Conservation (phyloP, 2,113 vertebrate genomes). For the Osmerus eperlanus region DNA sequence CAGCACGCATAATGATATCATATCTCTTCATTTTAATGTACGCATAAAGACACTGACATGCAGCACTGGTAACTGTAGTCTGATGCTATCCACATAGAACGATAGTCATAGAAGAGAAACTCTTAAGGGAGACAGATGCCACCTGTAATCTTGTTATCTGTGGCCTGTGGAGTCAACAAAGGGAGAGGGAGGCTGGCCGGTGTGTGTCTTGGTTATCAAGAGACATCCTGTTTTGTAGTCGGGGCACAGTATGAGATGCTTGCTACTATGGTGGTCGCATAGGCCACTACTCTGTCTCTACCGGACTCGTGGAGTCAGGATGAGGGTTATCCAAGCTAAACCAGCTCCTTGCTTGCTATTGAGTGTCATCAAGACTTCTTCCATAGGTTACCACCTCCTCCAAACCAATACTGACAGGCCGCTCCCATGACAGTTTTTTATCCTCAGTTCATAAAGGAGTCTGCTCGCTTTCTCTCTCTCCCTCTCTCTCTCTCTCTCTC, state of each 20-base stretch:
- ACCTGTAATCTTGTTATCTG: constrained; percentile 43
- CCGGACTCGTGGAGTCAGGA: too few species aligned
- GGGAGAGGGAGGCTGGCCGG: constrained; percentile 27
- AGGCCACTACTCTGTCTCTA: too few species aligned
- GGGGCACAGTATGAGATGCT: constrained; percentile 24
- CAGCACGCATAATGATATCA: constrained; percentile 29
- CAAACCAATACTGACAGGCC: too few species aligned
- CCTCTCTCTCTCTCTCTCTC: constrained; percentile 1
- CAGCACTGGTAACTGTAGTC: constrained; percentile 25
- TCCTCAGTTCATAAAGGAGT: too few species aligned
- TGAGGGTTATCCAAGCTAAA: too few species aligned
- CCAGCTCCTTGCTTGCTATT: too few species aligned
- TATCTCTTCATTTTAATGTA: constrained; percentile 38
- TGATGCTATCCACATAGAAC: constrained; percentile 16
- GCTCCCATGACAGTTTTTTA: too few species aligned
- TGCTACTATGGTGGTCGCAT: too few species aligned
- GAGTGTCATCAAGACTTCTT: too few species aligned
- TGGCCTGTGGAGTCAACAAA: constrained; percentile 21
- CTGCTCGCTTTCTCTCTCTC: constrained; percentile 2
- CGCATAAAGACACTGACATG: constrained; percentile 30
- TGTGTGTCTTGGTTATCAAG: constrained; percentile 24
- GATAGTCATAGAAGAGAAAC: constrained; percentile 22
- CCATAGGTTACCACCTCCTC: too few species aligned
- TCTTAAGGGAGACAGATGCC: constrained; percentile 46
- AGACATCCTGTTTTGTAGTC: constrained; percentile 24